Conservation (phyloP, 2,797 vertebrate species). For the Neopelma chrysocephalum region DNA sequence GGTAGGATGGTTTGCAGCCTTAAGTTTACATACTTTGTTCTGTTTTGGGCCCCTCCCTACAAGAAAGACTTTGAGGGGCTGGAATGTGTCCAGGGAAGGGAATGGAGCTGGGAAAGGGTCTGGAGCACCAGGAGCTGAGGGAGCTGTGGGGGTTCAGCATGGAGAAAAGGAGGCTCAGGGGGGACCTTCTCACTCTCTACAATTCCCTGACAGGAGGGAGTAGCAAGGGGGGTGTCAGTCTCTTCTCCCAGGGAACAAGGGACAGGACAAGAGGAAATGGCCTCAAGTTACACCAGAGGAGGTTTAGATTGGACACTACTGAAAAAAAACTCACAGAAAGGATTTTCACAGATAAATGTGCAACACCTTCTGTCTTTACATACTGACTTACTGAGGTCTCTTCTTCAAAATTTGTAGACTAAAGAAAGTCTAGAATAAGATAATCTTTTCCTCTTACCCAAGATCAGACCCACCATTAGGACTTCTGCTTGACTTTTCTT, state of each 20-base stretch:
- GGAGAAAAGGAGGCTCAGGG: neutral
- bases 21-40: neutral
- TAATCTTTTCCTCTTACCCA: neutral
- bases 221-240: accelerated
- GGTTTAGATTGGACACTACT: neutral
- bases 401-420: neutral
- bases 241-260: neutral
- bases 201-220: neutral
- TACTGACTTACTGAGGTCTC: neutral
- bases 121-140: neutral
- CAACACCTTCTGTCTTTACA: neutral
- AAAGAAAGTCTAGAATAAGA: neutral
- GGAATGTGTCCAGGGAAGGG: neutral
- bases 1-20: neutral
- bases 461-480: neutral
- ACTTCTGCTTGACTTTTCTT: neutral
- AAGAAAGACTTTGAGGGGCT: neutral
- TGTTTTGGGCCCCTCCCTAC: neutral
- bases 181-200: accelerated
- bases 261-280: neutral
- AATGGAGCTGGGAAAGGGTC: accelerated
- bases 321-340: accelerated
- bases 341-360: neutral
- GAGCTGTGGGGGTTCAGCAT: neutral
- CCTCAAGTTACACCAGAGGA: too few relatives aligned